Evolutionary conservation across 2,888 invertebrate genomes (phyloP), one percentile per base, ranked within the genome.

Genomic region (Galeruca laticollis): DNA sequence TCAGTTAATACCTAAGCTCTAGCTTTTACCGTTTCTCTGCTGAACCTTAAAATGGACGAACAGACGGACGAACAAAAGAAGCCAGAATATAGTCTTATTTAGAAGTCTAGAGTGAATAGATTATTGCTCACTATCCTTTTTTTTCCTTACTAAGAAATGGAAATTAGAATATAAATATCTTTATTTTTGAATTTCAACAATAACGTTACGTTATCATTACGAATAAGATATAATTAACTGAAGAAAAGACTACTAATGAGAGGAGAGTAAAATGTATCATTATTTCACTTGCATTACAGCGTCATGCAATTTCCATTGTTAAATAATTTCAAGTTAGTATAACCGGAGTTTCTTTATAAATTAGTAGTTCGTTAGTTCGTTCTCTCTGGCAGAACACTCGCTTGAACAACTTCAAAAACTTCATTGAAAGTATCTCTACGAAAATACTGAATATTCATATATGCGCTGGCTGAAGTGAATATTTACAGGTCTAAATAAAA

Each of bases 271-370:
- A 54, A 52, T 21, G 10, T 31, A 54, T 13, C 52, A 6, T 54
- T 26, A 54, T 0, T 2, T 13, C 11, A 54, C 4, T 54, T 26
- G 15, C 52, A 1, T 35, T n/a, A 62, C 13, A 37, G 51, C 20
- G 62, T 62, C 52, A 37, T 62, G 52, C 18, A 52, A 62, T 52
- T 37, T 62, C 61, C 52, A 52, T 52, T 62, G 33, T 33, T 49
- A 18, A 10, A 35, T 26, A 37, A 62, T 15, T 40, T 40, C 15
- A 2, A 63, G 37, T 54, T 54, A 21, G 26, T 63, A 11, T 54
- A 54, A 56, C 52, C 35, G 52, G 52, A 54, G 54, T 40, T 62
- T 62, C 62, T 20, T 52, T 37, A 62, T 52, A 54, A 52, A 62
- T 62, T 62, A 54, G 47, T 43, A n/a, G 33, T 52, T 62, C 20